Base-by-base conservation (phyloP, 1,140 invertebrate genomes). In the Cyrtorhinus lividipennis region DNA sequence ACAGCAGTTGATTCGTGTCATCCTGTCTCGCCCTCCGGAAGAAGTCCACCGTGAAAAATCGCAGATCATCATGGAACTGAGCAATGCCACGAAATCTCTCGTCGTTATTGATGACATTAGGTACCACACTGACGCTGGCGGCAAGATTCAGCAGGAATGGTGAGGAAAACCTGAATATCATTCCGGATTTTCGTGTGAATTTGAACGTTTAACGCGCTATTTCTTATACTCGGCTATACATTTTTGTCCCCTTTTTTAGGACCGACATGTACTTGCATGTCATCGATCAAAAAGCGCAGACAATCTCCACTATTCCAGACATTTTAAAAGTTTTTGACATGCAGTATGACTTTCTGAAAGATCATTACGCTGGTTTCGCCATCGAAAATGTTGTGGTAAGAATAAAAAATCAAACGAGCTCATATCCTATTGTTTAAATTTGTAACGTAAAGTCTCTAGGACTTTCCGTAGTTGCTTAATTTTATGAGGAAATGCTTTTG, bases 261-360 rank as follows among this genome's bases (percentile, higher is more conserved):
- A 89, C 87, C 70, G 90, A 93, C 71, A 83, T 94, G 72, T 91
- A 90, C 69, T 79, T 94, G 61, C 85, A 92, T 70, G 87, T 90
- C 0, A 87, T 93, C 0, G 86, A 93, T 71, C 79, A 80, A 1
- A 75, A 78, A 65, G 83, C 82, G 0, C 82, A 86, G 69, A 83
- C 84, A 26, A 90, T 93, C 58, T 76, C 87, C 5, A 80, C 86
- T 0, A 85, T 91, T 24, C 82, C 86, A 44, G 82, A 88, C 63
- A 87, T 71, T n/a, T 73, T 94, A 1, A 86, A 90, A 75, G 80
- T 84, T 8, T 87, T 93, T 57, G 91, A 94, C 74, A 80, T 84
- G 2, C 87, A 91, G 71, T 92, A 90, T 69, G 87, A 92, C 69
- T 83, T 85, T 66, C 77, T 92, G 1, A 88, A 87, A 71, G 84